Conservation (phyloP, 2,888 invertebrate genomes). For the Ellobium chinense region DNA sequence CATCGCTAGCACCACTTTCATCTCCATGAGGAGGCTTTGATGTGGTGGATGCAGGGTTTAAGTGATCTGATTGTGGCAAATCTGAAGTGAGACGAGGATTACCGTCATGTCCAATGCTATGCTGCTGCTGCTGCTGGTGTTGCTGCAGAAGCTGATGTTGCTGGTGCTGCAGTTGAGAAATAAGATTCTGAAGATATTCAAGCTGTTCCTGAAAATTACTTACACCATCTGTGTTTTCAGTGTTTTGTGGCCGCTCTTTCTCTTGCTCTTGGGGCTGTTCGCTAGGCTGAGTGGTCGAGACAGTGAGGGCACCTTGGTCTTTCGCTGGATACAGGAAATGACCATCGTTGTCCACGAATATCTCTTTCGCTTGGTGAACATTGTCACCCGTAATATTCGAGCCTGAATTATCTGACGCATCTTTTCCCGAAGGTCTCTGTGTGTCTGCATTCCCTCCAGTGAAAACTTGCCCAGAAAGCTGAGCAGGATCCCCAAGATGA, state of each 20-base stretch:
- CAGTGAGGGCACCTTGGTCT: neutral
- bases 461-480: neutral
- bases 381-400: neutral
- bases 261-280: neutral
- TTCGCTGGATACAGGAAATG: neutral
- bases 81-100: neutral
- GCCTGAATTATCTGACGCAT: neutral
- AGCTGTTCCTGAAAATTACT: neutral
- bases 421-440: neutral
- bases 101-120: neutral
- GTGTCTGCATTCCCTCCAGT: neutral
- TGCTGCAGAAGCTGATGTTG: neutral
- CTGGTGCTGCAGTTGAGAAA: neutral
- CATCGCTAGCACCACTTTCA: neutral
- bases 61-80: neutral
- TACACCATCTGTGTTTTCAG: neutral
- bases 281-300: neutral
- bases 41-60: no score
- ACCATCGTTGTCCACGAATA: neutral
- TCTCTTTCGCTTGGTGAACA: neutral
- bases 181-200: neutral
- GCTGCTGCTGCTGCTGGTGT: neutral
- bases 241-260: neutral
- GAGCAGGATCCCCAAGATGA: neutral
- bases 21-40: neutral